Evolutionary conservation across 1,140 invertebrate species (phyloP), one percentile per base, ranked within the genome.

Genomic region (Tribolium castaneum): DNA sequence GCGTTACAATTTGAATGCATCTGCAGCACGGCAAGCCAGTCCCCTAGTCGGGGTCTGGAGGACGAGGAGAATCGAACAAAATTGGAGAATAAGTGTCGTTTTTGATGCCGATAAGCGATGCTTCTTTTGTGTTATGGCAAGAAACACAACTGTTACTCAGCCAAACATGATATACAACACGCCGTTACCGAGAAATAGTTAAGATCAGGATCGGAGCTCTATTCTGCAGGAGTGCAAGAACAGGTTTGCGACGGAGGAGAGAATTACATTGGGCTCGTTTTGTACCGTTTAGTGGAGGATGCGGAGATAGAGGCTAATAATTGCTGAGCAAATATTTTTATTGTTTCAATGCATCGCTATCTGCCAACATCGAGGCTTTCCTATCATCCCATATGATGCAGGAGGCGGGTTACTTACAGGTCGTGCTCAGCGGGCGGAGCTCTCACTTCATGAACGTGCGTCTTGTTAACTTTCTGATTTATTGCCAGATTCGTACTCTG

Each of bases 381-480:
- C 79, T 79, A 83, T 83, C 82, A 80, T 82, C 82, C 82, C 82
- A 83, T 84, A 83, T 84, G 83, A 83, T 80, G 80, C 78, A 74
- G 78, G 73, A 82, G 81, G 82, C 80, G 80, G 82, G 76, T 49
- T 34, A 78, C 78, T 54, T 79, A 72, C 75, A 80, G 51, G 79
- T 83, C 83, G 83, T 84, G 83, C 80, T 79, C 81, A 71, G 70
- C 49, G 77, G 83, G 83, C 81, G 83, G 81, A 78, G 83, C 81
- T 82, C 82, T 79, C 82, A 84, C 84, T 84, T 83, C 84, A 83
- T 82, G 82, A 81, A 81, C 81, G 84, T 84, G 82, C 83, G 84
- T 85, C 84, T 85, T 83, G 84, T 85, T 85, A 85, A 84, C 83
- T 85, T 82, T 84, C 81, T 83, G 83, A 85, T 85, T 84, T 85